Conservation (phyloP, 2,888 invertebrate species). For the Glaucopsyche alexis region DNA sequence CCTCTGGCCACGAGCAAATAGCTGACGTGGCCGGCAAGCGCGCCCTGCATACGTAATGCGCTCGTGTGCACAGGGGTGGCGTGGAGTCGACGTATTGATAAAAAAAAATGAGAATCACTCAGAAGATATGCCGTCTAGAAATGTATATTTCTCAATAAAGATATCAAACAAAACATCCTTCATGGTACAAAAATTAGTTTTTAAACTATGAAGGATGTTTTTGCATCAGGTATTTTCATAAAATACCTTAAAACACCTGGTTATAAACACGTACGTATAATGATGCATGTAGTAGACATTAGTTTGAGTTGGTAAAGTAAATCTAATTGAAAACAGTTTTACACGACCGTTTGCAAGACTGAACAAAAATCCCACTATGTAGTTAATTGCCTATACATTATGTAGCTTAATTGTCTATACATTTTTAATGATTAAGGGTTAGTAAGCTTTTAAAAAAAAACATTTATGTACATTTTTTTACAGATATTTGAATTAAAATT, state of each 20-base stretch:
- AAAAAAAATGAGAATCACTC: not conserved
- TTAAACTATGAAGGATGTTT: no score
- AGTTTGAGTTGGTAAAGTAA: not conserved
- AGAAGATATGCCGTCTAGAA: not conserved
- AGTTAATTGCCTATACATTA: not conserved
- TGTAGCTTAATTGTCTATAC: not conserved
- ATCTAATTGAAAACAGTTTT: not conserved
- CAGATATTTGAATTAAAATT: not conserved
- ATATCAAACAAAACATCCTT: no score
- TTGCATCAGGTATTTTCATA: no score
- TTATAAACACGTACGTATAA: no score
- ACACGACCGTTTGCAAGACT: not conserved
- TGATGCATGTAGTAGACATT: not conserved
- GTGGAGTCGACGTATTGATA: conserved; percentile 35
- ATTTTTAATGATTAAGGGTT: no score
- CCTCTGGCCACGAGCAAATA: conserved; percentile 78
- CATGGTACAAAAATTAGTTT: no score
- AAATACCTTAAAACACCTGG: no score
- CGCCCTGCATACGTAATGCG: conserved; percentile 78
- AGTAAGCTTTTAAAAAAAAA: no score
- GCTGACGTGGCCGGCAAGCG: conserved; percentile 76
- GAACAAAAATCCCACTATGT: not conserved
- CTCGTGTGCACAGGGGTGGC: conserved; percentile 38
- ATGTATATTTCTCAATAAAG: no score
- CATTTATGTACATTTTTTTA: no score